A percentile compares a stretch with the other conserved stretches of the same genome.
These are phyloP conservation scores for Cerceris ruficornis DNA, from an alignment of 2,888 invertebrate species.

Conservation along the genomic window DNA sequence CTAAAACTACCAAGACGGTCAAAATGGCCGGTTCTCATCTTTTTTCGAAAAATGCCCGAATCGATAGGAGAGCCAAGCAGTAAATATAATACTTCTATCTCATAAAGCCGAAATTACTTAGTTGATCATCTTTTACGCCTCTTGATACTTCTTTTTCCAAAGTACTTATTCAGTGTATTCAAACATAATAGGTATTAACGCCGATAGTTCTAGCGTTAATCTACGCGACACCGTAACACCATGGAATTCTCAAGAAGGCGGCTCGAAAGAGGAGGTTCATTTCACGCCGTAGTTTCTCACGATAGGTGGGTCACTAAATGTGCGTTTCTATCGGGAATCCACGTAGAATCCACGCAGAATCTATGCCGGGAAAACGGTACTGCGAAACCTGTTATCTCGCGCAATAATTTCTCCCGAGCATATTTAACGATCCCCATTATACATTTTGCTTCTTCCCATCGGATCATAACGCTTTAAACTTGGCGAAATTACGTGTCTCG, in stretches of 20 bases:
- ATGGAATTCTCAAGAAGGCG: conserved; percentile 23
- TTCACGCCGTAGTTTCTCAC: conserved; percentile 61
- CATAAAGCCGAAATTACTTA: too few species aligned
- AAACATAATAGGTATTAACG: neutral
- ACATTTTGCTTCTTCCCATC: too few species aligned
- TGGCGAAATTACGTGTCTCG: neutral
- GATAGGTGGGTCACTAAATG: conserved; percentile 57
- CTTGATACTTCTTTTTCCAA: too few species aligned
- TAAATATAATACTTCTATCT: too few species aligned
- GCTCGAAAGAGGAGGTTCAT: conserved; percentile 35
- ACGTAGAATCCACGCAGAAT: conserved; percentile 51
- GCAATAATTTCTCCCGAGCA: conserved; percentile 44
- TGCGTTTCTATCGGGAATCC: conserved; percentile 52
- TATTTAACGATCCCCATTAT: conserved; percentile 29
- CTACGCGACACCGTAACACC: too few species aligned
- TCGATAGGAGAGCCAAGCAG: too few species aligned
- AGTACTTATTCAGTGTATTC: too few species aligned
- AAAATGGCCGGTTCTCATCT: too few species aligned
- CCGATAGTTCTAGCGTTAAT: too few species aligned
- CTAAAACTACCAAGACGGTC: too few species aligned
- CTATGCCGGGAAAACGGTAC: conserved; percentile 55
- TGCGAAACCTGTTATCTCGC: conserved; percentile 46
- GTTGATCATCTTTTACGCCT: too few species aligned
- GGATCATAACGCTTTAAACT: neutral
- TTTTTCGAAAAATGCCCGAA: too few species aligned